Percentiles rank a stretch among this genome's conserved stretches.
These are phyloP conservation scores for Heliconius hermathena DNA, from an alignment of 1,140 invertebrate genomes.

Conservation along the genomic window DNA sequence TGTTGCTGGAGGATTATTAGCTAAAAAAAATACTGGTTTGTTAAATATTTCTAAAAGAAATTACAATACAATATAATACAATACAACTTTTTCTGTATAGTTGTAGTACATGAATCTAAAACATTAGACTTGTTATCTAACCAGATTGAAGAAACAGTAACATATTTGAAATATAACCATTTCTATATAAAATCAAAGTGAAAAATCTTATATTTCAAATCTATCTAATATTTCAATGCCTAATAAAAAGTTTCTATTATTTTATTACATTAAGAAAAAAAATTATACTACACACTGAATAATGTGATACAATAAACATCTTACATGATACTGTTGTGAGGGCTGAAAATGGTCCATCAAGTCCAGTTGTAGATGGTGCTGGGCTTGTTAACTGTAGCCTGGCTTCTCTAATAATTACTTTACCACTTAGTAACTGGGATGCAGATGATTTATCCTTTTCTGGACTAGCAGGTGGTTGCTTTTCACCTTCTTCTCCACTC, in stretches of 20 bases:
- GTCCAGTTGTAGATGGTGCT: slow-evolving; percentile 73
- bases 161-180: too few relatives aligned
- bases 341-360: slow-evolving; percentile 86
- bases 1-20: slow-evolving; percentile 83
- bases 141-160: too few relatives aligned
- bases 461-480: slow-evolving; percentile 59
- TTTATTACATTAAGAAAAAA: too few relatives aligned
- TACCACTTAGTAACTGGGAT: slow-evolving; percentile 82
- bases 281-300: neutral
- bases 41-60: too few relatives aligned
- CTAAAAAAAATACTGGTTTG: slow-evolving; percentile 48
- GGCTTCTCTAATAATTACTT: slow-evolving; percentile 87
- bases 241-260: too few relatives aligned
- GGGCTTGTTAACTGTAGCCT: slow-evolving; percentile 85
- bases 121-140: too few relatives aligned
- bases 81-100: neutral
- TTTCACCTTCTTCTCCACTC: slow-evolving; percentile 81
- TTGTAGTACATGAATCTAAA: neutral
- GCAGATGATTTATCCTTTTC: slow-evolving; percentile 80
- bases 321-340: slow-evolving; percentile 70
- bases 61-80: too few relatives aligned
- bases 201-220: too few relatives aligned
- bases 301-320: slow-evolving; percentile 34
- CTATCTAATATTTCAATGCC: too few relatives aligned
- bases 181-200: too few relatives aligned